Percentiles rank a stretch among this genome's conserved stretches.
These are phyloP conservation scores for Pachyramphus minor DNA, from an alignment of 2,113 vertebrate genomes.

Conservation along the genomic window DNA sequence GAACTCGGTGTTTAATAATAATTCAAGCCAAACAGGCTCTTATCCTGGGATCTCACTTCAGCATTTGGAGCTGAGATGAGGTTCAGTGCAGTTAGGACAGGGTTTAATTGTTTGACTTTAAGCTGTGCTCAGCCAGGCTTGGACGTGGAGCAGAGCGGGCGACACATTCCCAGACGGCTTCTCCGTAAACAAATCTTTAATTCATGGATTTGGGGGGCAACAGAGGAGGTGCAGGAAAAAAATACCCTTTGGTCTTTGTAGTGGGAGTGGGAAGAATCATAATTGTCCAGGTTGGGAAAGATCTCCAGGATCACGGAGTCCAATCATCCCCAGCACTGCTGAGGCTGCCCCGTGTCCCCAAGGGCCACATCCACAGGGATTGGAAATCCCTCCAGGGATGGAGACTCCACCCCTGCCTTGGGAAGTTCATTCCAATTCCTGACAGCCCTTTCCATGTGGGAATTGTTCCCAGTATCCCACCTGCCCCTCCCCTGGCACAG, in stretches of 20 bases:
- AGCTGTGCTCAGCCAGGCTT: background rate
- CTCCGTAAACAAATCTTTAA: slow-evolving; percentile 23
- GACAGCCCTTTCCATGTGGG: no score
- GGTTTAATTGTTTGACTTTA: background rate
- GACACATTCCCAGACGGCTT: background rate
- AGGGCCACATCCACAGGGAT: background rate
- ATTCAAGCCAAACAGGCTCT: background rate
- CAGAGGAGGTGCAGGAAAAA: background rate
- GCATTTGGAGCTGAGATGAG: background rate
- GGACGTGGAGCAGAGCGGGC: background rate
- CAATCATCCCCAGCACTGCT: background rate
- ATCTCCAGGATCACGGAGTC: background rate
- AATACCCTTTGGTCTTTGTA: background rate
- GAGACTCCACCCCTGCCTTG: no score
- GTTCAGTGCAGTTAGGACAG: background rate
- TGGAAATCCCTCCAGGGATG: background rate
- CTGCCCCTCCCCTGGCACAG: no score
- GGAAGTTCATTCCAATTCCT: no score
- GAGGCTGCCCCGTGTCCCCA: no score
- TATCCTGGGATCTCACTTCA: background rate
- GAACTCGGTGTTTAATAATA: background rate
- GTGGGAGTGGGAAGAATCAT: background rate
- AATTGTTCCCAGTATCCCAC: no score
- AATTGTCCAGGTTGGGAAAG: background rate
- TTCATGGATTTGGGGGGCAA: background rate